These are phyloP conservation scores for Siderastrea siderea DNA, from an alignment of 92 coral and sea anemone genomes.

Conservation along the genomic window DNA sequence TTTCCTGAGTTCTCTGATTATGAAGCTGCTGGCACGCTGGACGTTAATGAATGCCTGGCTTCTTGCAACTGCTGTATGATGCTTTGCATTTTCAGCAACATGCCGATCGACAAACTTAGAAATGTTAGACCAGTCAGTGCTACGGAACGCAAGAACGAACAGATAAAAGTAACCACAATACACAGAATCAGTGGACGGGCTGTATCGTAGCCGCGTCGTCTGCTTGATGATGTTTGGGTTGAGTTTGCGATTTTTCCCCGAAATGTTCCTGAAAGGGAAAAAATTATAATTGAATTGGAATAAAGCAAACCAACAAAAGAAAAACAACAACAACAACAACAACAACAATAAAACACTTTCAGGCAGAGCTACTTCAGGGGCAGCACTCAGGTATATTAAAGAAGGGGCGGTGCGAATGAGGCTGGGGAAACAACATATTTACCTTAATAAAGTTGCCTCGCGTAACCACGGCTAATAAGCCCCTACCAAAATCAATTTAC, in stretches of 20 bases:
- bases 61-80: constrained; percentile 26
- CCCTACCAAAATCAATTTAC: too few relatives aligned
- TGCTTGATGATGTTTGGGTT: constrained; percentile 27
- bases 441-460: too few relatives aligned
- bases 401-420: too few relatives aligned
- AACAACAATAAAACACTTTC: constrained; percentile 36
- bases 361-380: too few relatives aligned
- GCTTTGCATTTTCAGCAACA: constrained; percentile 18
- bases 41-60: constrained; percentile 16
- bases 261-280: constrained; percentile 29
- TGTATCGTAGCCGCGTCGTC: constrained; percentile 32
- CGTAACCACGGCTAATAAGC: too few relatives aligned
- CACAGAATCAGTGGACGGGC: constrained; percentile 34
- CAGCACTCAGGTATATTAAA: too few relatives aligned
- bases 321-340: constrained; percentile 5
- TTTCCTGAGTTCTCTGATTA: background rate
- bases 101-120: constrained; percentile 18
- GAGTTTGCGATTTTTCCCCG: constrained; percentile 27
- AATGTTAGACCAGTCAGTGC: constrained; percentile 27
- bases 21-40: constrained; percentile 32
- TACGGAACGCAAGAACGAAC: constrained; percentile 45
- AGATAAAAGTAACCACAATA: constrained; percentile 42
- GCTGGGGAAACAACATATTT: too few relatives aligned
- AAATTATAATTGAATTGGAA: constrained; percentile 30
- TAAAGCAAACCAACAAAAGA: constrained; percentile 40